Base-by-base conservation (phyloP, 2,888 invertebrate species). In the Nasonovia ribisnigri region DNA sequence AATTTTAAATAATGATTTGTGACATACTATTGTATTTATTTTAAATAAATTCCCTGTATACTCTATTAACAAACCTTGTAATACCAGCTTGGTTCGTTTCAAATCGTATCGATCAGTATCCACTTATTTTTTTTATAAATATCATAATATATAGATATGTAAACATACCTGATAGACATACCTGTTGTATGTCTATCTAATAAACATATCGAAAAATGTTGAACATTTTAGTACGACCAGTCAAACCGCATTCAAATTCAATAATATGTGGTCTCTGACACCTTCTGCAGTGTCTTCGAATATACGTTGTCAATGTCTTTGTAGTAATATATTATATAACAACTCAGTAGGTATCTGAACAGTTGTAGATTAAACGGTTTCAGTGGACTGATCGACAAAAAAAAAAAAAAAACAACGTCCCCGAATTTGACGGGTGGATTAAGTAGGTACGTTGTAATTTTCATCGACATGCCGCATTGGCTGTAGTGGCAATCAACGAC, bases 171-270 rank as follows among this genome's bases (percentile, higher is more conserved):
- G n/a, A n/a, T n/a, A n/a, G n/a, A 46, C 3, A n/a, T 67, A n/a
- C 16, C 16, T n/a, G 67, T 67, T n/a, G n/a, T 60, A 67, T 16
- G n/a, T n/a, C n/a, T n/a, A 20, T 77, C 77, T 36, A 77, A n/a
- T 43, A 90, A n/a, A n/a, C 26, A 46, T 46, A 90, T 67, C 26
- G 29, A 67, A 67, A 46, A 46, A 48, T 26, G 46, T 60, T 90
- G 42, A 57, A 43, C 88, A 57, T 89, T 57, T 89, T 29, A 57
- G 46, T 67, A 48, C 36, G 48, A 90, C 90, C 90, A 48, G 90
- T 90, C 90, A n/a, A 46, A 90, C 90, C 67, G 16, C 90, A 90
- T 90, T 90, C 16, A n/a, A 60, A 60, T 29, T n/a, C n/a, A n/a
- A 89, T 57, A 24, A 5, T 0, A 29, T 89, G 16, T 29, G 42